These are phyloP conservation scores for Falco concolor DNA, from an alignment of 2,797 vertebrate species.

Conservation along the genomic window DNA sequence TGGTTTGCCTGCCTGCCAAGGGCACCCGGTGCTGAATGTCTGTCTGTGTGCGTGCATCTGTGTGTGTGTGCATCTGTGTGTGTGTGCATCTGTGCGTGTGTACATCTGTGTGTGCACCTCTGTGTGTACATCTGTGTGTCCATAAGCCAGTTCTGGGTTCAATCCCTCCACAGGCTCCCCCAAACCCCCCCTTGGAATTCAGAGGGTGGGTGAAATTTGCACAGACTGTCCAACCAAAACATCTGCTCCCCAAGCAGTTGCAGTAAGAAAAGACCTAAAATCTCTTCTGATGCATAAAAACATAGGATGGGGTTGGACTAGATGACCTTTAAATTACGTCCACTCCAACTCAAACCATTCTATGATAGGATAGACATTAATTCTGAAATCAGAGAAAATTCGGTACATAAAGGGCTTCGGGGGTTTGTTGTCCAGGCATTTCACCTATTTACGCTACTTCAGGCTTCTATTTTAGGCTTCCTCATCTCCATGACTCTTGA, in stretches of 20 bases:
- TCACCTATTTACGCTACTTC: neutral
- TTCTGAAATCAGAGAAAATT: neutral
- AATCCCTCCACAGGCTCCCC: neutral
- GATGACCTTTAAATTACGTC: neutral
- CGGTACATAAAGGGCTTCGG: neutral
- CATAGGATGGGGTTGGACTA: neutral
- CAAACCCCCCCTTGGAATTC: too few species aligned
- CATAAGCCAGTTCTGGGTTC: neutral
- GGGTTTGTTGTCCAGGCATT: neutral
- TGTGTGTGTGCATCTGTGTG: neutral
- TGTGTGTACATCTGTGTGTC: too few species aligned
- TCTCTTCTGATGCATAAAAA: neutral
- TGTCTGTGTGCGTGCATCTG: neutral
- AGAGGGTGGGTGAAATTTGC: neutral
- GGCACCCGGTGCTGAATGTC: accelerated
- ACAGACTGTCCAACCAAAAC: neutral
- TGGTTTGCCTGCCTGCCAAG: neutral
- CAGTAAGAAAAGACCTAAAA: neutral
- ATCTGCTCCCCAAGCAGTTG: neutral
- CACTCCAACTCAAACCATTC: neutral
- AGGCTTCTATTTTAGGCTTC: neutral
- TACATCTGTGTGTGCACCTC: too few species aligned
- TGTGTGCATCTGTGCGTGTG: neutral
- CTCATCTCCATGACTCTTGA: neutral
- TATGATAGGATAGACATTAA: too few species aligned